Evolutionary conservation across 1,140 invertebrate species (phyloP), one percentile per base, ranked within the genome.

Genomic region (Tetragonula clypearis): DNA sequence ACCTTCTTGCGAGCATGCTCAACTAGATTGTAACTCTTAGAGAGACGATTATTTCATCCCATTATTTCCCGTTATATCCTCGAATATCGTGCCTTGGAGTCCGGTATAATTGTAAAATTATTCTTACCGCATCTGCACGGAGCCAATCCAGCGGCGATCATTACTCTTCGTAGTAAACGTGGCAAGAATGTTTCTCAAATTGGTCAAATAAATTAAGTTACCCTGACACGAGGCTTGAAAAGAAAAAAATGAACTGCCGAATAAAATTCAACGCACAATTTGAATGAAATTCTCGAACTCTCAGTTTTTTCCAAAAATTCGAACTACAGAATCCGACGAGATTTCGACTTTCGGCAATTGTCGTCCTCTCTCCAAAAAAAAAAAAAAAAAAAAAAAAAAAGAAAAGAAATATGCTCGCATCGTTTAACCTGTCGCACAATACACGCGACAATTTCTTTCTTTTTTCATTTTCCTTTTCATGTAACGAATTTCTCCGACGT

Each of bases 31-130:
- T 74, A 81, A 62, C 78, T 85, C 68, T 88, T 26, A 60, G 30
- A 85, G 84, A 78, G 60, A 65, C 35, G 74, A 85, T 88, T 85
- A 88, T 85, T 85, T 82, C 69, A 85, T 86, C 58, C 75, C 68
- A 77, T 88, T 80, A 88, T 82, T 88, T 87, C 83, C 65, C 82
- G 69, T 82, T 88, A 82, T 68, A 88, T 86, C 65, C 58, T 81
- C 65, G 56, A 88, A 88, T 88, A 85, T 88, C 87, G 85, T 76
- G 74, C 56, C 74, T 87, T 78, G 66, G 82, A 81, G 41, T 79
- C 15, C 14, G 19, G n/a, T 77, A 78, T 74, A 87, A 58, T 80
- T 86, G 79, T 73, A 55, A 85, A 83, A 88, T 88, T 69, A 87
- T 85, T n/a, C 73, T 81, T 79, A 75, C 79, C 41, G 55, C 35